Conservation (phyloP, 2,797 vertebrate species). For the Erithacus rubecula region DNA sequence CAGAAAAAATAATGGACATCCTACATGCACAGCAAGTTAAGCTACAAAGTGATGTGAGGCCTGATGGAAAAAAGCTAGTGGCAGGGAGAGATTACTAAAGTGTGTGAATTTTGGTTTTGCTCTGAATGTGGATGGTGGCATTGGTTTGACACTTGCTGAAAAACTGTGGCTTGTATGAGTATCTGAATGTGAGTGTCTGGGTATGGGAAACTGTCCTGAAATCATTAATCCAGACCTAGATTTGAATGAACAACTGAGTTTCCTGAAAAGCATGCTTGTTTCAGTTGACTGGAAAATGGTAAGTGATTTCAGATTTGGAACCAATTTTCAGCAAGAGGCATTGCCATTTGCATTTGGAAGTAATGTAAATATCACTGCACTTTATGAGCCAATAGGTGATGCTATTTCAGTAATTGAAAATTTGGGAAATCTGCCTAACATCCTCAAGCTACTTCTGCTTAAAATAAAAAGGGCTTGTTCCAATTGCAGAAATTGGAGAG, state of each 20-base stretch:
- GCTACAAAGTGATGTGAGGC: rapidly evolving
- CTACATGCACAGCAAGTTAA: background rate
- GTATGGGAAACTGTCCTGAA: background rate
- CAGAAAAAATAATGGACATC: background rate
- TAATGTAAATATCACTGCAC: background rate
- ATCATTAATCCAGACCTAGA: background rate
- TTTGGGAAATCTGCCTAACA: background rate
- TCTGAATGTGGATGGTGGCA: background rate
- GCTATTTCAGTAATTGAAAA: background rate
- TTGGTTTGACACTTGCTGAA: background rate
- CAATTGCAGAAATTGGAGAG: background rate
- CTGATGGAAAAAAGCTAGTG: background rate
- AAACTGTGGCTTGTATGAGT: rapidly evolving
- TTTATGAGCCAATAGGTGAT: background rate
- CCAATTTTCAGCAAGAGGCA: background rate
- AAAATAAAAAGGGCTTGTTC: background rate
- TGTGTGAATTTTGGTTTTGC: background rate
- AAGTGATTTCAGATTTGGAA: background rate
- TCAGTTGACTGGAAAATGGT: background rate
- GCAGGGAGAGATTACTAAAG: background rate
- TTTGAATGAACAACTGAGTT: background rate
- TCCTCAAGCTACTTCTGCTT: background rate
- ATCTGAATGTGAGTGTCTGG: background rate
- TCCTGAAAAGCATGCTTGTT: background rate
- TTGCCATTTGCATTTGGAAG: background rate